These are phyloP conservation scores for Chironex yamaguchii DNA, from an alignment of 30 jellyfish, hydroid and myxozoan genomes.

Conservation along the genomic window DNA sequence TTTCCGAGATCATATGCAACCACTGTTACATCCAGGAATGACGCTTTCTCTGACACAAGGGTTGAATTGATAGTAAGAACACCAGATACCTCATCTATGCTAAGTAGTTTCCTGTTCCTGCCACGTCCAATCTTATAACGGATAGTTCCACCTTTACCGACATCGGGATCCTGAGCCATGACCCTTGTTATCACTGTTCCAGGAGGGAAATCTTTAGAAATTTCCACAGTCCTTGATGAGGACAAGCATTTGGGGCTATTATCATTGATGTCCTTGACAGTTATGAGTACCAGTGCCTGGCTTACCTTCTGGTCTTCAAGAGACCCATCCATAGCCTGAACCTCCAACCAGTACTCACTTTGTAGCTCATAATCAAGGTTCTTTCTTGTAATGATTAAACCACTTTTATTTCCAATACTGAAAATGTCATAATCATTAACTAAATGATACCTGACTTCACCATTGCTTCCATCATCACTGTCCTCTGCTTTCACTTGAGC, in stretches of 20 bases:
- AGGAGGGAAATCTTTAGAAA: conserved; percentile 67
- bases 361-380: conserved; percentile 79
- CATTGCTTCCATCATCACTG: conserved; percentile 81
- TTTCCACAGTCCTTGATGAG: conserved; percentile 36
- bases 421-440: conserved; percentile 50
- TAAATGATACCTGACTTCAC: conserved; percentile 62
- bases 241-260: conserved; percentile 83
- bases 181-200: conserved; percentile 86
- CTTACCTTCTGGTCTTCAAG: conserved; percentile 70
- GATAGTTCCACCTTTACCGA: conserved; percentile 68
- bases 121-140: conserved; percentile 38
- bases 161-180: conserved; percentile 82
- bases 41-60: conserved; percentile 8
- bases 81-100: conserved; percentile 61
- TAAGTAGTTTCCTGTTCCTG: conserved; percentile 35
- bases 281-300: conserved; percentile 64
- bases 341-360: conserved; percentile 31
- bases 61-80: conserved; percentile 40
- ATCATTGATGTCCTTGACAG: conserved; percentile 84
- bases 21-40: conserved; percentile 35
- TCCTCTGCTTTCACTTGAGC: conserved; percentile 78
- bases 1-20: conserved; percentile 64
- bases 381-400: conserved; percentile 29
- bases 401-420: conserved; percentile 66
- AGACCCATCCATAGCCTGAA: conserved; percentile 87